Base-by-base conservation (phyloP, 2,113 vertebrate genomes). In the Hipposideros armiger region DNA sequence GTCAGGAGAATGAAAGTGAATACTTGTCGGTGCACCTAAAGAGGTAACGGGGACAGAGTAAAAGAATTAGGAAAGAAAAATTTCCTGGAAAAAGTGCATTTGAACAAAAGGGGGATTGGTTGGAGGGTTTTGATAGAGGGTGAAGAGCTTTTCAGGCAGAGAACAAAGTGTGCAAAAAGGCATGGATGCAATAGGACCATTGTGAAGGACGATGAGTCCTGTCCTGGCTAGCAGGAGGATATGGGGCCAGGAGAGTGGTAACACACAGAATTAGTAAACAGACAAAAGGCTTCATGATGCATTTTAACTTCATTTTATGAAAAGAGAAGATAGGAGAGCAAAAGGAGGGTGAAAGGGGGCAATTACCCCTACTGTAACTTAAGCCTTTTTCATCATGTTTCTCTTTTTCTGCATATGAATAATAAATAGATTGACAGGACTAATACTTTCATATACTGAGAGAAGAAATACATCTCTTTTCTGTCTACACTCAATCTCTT, bases 401-500 rank as follows among this genome's bases (percentile, higher is more conserved):
- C 11, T 47, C 50, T 82, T 74, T 45, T 66, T 67, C n/a, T 92
- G 26, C 19, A n/a, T 60, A 82, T 87, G 28, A 67, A 87, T 77
- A 76, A 82, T 36, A 82, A 76, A 82, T 36, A 82, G 87, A 62
- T 52, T 67, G 62, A 83, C 62, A 67, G 24, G 56, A 73, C 17
- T 83, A 93, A 93, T 8, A 52, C 9, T 83, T 90, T 52, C 36
- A 60, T n/a, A 47, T 47, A 86, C 74, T 74, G 67, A 88, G 67
- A 89, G 76, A 93, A 93, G 93, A 84, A 90, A 92, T 19, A n/a
- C 1, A 26, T 56, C 36, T 90, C n/a, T 82, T 82, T 76, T 92
- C 67, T 85, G 54, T 70, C 47, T 47, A 56, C 0, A 62, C 10
- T 60, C 56, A 64, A 54, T 66, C 5, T 40, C 19, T 73, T 83